Percentiles rank a stretch among this genome's conserved stretches.
Conservation (phyloP, 2,797 vertebrate genomes). For the Steatocranus sp. region DNA sequence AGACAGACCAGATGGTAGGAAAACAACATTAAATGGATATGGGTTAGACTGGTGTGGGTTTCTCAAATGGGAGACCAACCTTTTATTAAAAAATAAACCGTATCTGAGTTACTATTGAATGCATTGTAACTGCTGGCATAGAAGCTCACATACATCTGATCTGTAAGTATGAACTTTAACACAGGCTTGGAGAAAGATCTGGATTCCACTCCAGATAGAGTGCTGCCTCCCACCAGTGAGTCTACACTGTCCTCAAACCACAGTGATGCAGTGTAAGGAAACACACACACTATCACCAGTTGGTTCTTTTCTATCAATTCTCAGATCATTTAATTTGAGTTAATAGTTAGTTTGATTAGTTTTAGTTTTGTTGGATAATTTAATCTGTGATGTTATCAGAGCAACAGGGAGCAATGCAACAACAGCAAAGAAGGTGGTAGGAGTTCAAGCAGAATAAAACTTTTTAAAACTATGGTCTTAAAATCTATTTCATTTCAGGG, state of each 20-base stretch:
- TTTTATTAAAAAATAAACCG: background rate
- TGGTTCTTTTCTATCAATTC: background rate
- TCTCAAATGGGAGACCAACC: background rate
- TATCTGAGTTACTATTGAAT: background rate
- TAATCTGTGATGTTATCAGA: background rate
- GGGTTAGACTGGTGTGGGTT: background rate
- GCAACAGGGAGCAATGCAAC: background rate
- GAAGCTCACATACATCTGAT: background rate
- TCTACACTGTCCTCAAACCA: constrained; percentile 2
- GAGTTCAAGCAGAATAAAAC: background rate
- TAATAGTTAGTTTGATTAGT: background rate
- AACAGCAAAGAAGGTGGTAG: background rate
- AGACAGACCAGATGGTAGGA: background rate
- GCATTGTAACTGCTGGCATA: background rate
- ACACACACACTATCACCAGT: background rate
- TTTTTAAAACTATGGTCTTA: background rate
- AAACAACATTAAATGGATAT: background rate
- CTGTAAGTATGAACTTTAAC: background rate
- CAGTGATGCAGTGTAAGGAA: constrained; percentile 58
- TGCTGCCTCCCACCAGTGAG: constrained; percentile 22
- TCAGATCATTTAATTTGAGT: background rate
- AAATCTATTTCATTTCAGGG: constrained; percentile 29
- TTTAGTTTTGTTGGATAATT: background rate
- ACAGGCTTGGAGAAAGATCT: constrained; percentile 32
- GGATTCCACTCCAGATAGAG: background rate